Evolutionary conservation across 2,888 invertebrate genomes (phyloP).

Genomic region (Acanthopleura granulata): DNA sequence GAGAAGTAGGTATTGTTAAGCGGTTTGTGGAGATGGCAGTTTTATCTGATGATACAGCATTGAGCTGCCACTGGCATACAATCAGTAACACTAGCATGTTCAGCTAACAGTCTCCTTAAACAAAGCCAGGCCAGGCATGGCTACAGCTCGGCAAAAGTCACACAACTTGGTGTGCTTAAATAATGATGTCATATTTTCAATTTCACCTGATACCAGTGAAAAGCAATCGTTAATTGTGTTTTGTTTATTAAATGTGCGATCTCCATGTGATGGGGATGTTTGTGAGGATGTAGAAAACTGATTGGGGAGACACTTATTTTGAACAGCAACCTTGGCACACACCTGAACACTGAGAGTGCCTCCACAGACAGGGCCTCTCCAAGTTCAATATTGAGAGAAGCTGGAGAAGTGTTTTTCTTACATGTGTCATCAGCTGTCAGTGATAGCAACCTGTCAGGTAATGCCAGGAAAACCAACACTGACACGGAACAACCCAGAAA

Average conservation of each 20-base stretch:
- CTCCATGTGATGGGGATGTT: constrained; percentile 9
- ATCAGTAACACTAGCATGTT: constrained; percentile 11
- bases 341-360: background rate
- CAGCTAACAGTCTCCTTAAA: constrained; percentile 14
- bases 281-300: constrained; percentile 9
- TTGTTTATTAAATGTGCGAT: constrained; percentile 20
- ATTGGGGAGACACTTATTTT: constrained; percentile 7
- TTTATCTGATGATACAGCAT: constrained; percentile 17
- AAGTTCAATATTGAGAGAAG: constrained; percentile 11
- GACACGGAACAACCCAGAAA: no score
- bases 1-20: no score
- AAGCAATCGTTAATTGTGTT: constrained; percentile 17
- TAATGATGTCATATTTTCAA: constrained; percentile 20
- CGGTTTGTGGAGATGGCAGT: background rate
- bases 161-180: constrained; percentile 15
- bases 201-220: constrained; percentile 15
- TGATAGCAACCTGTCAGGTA: background rate
- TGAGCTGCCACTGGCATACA: background rate
- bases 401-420: background rate
- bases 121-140: background rate
- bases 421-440: constrained; percentile 7
- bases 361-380: background rate
- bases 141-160: background rate
- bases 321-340: background rate
- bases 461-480: no score